Conservation (phyloP, 2,797 vertebrate genomes). For the Prionace glauca region DNA sequence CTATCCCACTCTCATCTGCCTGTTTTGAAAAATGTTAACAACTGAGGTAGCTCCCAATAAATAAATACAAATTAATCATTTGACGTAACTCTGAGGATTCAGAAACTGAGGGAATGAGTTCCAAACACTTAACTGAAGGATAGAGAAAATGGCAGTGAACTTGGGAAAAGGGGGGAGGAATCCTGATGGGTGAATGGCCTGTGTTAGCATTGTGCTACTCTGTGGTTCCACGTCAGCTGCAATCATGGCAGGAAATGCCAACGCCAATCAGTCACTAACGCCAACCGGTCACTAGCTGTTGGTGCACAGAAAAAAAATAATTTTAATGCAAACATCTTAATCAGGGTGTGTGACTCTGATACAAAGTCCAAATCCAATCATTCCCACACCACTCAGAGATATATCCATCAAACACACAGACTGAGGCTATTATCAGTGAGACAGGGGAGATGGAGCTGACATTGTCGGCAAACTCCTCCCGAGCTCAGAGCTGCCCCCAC, state of each 20-base stretch:
- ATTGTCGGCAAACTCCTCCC: not conserved
- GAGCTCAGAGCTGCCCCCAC: not conserved
- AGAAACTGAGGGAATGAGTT: not conserved
- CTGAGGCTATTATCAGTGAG: slow-evolving; percentile 58
- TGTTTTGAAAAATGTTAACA: not conserved
- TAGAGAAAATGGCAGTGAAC: not conserved
- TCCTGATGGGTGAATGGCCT: not conserved
- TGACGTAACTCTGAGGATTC: not conserved
- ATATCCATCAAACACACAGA: slow-evolving; percentile 81
- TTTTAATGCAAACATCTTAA: slow-evolving; percentile 81
- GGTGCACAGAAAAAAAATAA: slow-evolving; percentile 74
- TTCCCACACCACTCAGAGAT: slow-evolving; percentile 79
- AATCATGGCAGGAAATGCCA: not conserved
- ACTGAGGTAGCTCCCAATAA: not conserved
- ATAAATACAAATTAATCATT: not conserved
- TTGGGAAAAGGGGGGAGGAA: not conserved
- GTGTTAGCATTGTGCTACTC: not conserved
- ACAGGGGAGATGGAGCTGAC: not conserved
- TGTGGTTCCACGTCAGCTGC: not conserved
- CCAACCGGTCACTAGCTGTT: slow-evolving; percentile 51
- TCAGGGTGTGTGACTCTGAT: slow-evolving; percentile 80
- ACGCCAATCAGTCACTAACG: not conserved
- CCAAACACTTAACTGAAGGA: not conserved
- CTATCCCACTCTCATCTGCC: too few relatives aligned
- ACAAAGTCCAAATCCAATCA: slow-evolving; percentile 82